Conservation (phyloP, 2,113 vertebrate species). For the Dasypus novemcinctus region DNA sequence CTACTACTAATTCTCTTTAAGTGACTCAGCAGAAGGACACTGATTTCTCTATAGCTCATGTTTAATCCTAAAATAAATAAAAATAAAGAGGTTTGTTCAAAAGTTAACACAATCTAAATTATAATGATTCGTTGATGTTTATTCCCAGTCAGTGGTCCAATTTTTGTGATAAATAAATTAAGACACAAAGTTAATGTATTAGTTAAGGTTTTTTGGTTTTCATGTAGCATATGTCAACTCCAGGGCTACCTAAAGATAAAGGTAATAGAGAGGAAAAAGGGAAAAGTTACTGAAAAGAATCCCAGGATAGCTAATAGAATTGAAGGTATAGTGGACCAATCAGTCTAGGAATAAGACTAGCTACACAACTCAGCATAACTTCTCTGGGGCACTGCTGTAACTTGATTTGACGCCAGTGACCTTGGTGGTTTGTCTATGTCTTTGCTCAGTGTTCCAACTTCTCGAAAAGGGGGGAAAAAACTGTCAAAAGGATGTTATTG, state of each 20-base stretch:
- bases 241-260: neutral
- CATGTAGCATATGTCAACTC: neutral
- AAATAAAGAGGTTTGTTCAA: neutral
- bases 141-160: neutral
- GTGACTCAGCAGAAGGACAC: neutral
- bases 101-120: neutral
- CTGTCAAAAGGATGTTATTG: neutral
- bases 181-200: neutral
- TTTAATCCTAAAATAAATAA: neutral
- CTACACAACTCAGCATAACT: neutral
- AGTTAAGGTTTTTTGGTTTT: neutral
- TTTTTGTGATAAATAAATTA: neutral
- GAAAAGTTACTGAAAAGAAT: neutral
- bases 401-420: neutral
- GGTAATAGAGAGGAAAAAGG: neutral
- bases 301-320: neutral
- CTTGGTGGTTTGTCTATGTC: conserved; percentile 28
- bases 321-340: neutral
- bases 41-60: neutral
- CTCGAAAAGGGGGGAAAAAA: neutral
- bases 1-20: neutral
- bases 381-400: rapidly evolving
- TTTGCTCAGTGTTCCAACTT: neutral
- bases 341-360: neutral
- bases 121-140: neutral